Evolutionary conservation across 2,888 invertebrate species (phyloP).

Genomic region (Agriopis marginaria): DNA sequence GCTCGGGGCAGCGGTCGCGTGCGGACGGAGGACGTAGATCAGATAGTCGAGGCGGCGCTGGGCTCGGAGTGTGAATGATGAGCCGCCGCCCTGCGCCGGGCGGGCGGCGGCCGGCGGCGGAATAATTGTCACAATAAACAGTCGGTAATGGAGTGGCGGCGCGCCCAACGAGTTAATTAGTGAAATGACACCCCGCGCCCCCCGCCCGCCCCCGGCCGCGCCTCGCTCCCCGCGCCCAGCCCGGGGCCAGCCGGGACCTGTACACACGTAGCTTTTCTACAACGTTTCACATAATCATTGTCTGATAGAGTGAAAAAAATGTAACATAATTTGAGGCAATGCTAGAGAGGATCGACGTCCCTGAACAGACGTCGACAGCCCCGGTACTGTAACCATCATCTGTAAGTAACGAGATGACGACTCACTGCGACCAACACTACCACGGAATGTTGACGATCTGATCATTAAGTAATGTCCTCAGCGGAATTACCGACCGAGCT

Average conservation of each 20-base stretch:
- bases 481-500: background rate
- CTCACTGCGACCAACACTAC: background rate
- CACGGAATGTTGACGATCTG: background rate
- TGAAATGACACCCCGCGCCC: conserved; percentile 61
- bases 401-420: background rate
- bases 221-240: background rate
- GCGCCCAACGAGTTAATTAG: conserved; percentile 75
- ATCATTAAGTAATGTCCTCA: background rate
- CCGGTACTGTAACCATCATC: background rate
- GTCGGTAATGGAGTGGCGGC: conserved; percentile 75
- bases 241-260: background rate
- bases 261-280: too few species aligned
- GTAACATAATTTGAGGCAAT: background rate
- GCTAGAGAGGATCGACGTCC: too few species aligned
- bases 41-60: conserved; percentile 3
- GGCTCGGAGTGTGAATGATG: conserved; percentile 2
- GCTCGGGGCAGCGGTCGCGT: background rate
- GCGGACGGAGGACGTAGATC: background rate
- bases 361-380: too few species aligned
- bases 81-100: conserved; percentile 30
- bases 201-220: background rate
- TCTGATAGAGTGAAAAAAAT: background rate
- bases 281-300: too few species aligned
- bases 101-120: conserved; percentile 42
- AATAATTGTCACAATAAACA: conserved; percentile 83